Base-by-base conservation (phyloP, 2,797 vertebrate genomes). In the Decapterus maruadsi region DNA sequence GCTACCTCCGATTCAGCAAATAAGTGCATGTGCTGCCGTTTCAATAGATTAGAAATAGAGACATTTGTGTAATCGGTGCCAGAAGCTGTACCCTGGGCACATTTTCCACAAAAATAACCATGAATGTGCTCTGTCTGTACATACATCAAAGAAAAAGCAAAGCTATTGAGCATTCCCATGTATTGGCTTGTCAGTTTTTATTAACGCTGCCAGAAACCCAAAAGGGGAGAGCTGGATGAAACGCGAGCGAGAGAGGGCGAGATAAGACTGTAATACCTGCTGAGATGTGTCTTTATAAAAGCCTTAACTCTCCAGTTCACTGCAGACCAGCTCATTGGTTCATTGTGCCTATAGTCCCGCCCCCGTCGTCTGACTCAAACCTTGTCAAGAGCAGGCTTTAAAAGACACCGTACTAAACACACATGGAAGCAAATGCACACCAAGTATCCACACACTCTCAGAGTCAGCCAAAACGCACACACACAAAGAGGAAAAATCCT, bases 121-220 rank as follows among this genome's bases (percentile, higher is more conserved):
- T 50, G 50, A 87, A 84, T 78, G 45, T 66, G 78, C 16, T n/a
- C n/a, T n/a, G 10, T 81, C 81, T 88, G 67, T 80, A 65, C 71
- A 59, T 85, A 75, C 81, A 88, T 93, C 84, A 90, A 89, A 88
- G 80, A 54, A 71, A 72, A 80, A 66, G 67, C 51, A 46, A 72
- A 69, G 83, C 82, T 77, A 75, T 75, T 71, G 77, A 89, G 81
- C 6, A 17, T 61, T 82, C 64, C 70, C 75, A 51, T 89, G 81
- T 76, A 83, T 72, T 62, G 54, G 75, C 69, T 86, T 89, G 87
- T 91, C 82, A 87, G 71, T 82, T 86, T 84, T 51, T 85, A 79
- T 89, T 77, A 86, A 81, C 79, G 46, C 61, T 54, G 64, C 66
- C 77, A 75, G 75, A 83, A 81, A 84, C 72, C 81, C 86, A 40